Evolutionary conservation across 2,113 vertebrate species (phyloP).

Genomic region (Oceanodroma tethys): DNA sequence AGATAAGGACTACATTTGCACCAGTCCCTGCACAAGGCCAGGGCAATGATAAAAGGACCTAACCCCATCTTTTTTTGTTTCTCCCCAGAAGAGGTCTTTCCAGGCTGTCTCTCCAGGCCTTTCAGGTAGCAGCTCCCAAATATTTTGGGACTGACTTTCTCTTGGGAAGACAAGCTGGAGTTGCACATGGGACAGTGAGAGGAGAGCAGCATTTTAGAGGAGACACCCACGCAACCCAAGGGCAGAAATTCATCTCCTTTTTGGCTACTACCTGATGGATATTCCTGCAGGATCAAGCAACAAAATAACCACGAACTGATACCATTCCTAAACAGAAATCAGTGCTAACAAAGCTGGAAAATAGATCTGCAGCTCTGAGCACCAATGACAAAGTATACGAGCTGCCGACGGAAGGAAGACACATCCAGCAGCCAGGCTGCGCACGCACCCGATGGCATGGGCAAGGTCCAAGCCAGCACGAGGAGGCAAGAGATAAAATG

Average conservation of each 20-base stretch:
- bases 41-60: background rate
- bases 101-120: background rate
- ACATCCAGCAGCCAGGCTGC: background rate
- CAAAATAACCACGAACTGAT: background rate
- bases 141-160: background rate
- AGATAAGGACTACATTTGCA: background rate
- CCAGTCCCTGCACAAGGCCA: background rate
- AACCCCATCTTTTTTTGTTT: background rate
- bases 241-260: background rate
- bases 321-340: background rate
- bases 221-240: background rate
- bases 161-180: background rate
- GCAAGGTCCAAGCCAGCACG: background rate
- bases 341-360: background rate
- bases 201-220: background rate
- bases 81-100: background rate
- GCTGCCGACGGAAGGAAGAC: background rate
- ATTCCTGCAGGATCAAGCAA: background rate
- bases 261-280: background rate
- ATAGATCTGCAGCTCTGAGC: background rate
- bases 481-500: background rate
- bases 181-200: background rate
- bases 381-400: background rate
- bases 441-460: fast-evolving
- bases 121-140: background rate